Base-by-base conservation (phyloP, 2,888 invertebrate genomes). In the Bhutanitis thaidina region DNA sequence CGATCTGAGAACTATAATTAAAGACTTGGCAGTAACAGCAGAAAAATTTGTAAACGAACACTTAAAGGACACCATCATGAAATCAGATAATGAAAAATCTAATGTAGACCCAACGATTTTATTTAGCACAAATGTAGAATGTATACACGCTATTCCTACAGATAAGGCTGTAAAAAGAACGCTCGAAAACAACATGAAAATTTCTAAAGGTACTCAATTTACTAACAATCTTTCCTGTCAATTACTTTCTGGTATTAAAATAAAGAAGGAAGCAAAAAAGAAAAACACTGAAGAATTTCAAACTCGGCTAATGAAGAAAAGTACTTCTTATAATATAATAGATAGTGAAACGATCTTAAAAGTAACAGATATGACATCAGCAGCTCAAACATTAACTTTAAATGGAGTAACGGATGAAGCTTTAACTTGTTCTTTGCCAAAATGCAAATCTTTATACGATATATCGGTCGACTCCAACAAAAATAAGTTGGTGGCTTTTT, bases 361-460 rank as follows among this genome's bases (percentile, higher is more conserved):
- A 69, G 79, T 86, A 5, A 87, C 87, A 25, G 82, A 88, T 48
- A 83, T 87, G 82, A 80, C 84, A 7, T 77, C 79, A 20, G 66
- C 62, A 14, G 66, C 62, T 8, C 62, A 66, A 25, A 65, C 62
- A 43, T 46, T 59, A 0, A 56, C 53, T 29, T 55, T 56, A n/a
- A 54, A 48, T 7, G 56, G 52, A 41, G 43, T 47, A 13, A 54
- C 54, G 7, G 62, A 67, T 34, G 50, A 69, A 61, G 62, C 54
- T 1, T 47, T 69, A 3, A 62, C 62, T 0, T 67, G 64, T 39
- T 64, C 67, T 1, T 55, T 72, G 8, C 63, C 64, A 7, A 70
- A 67, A 64, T 71, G 77, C 1, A 69, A 62, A 60, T 74, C 80
- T 2, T 55, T 74, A 13, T 67, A 71, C 43, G 71, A 80, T 55